Evolutionary conservation across 92 coral and sea anemone genomes (phyloP), one percentile per base, ranked within the genome.

Genomic region (Ricordea florida): DNA sequence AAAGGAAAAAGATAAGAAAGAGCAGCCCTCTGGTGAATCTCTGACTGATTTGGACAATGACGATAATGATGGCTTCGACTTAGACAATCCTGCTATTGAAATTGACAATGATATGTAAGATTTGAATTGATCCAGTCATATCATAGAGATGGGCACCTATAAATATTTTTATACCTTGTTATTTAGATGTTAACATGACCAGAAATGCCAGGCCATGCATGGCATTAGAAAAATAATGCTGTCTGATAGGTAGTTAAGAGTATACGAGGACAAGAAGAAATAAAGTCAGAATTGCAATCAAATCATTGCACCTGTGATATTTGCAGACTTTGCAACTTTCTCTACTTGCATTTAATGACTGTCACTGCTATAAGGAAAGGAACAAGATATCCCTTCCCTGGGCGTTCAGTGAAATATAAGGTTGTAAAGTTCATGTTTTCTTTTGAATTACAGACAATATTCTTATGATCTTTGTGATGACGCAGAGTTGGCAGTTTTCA

Each of bases 1-100:
- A 47, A n/a, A n/a, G n/a, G n/a, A n/a, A n/a, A n/a, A n/a, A n/a
- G 62, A 40, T 45, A 48, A 69, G 37, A 45, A 69, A 28, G 76
- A 60, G 27, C 31, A 45, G 50, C 35, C 26, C 30, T 4, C 30
- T 52, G 60, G 34, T 52, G 60, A 52, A 52, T 36, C 60, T 52
- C n/a, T n/a, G n/a, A 52, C 34, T 40, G 72, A 63, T 18, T 36
- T 36, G 18, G 55, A 63, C 36, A 63, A 13, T 63, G 71, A 65
- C 36, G 43, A 68, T 11, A 36, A 52, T 36, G 11, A 3, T 52
- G 34, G 60, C 3, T 33, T 52, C 3, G 60, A 52, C 60, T 36
- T 52, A 20, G 7, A 52, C 30, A 3, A 33, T 26, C 60, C 11
- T 52, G 30, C 45, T 68, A 56, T 51, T 35, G 65, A 69, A 28